phyloP scores from a whole-genome alignment of 1,140 invertebrate species.

The Drosophila ercepeae region DNA sequence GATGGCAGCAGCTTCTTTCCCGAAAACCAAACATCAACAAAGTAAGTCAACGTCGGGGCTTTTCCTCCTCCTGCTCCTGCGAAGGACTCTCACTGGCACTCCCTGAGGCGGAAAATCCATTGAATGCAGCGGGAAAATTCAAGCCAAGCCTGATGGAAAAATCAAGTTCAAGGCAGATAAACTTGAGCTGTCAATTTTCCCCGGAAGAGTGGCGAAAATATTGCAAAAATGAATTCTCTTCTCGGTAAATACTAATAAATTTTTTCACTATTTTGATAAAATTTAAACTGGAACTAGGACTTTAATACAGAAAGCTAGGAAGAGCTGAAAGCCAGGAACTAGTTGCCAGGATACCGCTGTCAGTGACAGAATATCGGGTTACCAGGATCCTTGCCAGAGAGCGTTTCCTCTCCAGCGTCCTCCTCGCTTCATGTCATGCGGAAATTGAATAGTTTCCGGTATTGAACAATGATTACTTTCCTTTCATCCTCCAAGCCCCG shows the following conservation, averaged over 20 bases:
- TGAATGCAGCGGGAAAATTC: conserved; percentile 27
- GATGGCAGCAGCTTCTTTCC: conserved; percentile 1
- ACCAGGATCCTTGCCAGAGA: neutral
- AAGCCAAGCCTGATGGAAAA: neutral
- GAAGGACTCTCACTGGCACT: neutral
- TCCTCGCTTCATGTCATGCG: conserved; percentile 69
- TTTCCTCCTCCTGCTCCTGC: neutral
- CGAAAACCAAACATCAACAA: conserved; percentile 42
- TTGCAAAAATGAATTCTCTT: conserved; percentile 1
- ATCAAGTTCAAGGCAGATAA: conserved; percentile 31
- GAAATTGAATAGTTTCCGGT: conserved; percentile 83
- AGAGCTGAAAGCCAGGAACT: neutral
- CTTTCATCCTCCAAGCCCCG: conserved; percentile 1
- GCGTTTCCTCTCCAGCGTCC: neutral
- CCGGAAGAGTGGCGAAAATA: conserved; percentile 1
- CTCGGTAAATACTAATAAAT: neutral
- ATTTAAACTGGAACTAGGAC: neutral
- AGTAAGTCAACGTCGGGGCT: conserved; percentile 25
- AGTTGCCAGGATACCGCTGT: conserved; percentile 4
- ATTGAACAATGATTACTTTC: conserved; percentile 80
- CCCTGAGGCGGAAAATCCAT: conserved; percentile 27
- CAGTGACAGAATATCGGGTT: conserved; percentile 15
- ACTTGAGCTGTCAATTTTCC: conserved; percentile 19
- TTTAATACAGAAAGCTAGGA: too few species aligned
- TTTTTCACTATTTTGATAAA: neutral